Conservation (phyloP, 2,888 invertebrate species). For the Leptopterna dolabrata region DNA sequence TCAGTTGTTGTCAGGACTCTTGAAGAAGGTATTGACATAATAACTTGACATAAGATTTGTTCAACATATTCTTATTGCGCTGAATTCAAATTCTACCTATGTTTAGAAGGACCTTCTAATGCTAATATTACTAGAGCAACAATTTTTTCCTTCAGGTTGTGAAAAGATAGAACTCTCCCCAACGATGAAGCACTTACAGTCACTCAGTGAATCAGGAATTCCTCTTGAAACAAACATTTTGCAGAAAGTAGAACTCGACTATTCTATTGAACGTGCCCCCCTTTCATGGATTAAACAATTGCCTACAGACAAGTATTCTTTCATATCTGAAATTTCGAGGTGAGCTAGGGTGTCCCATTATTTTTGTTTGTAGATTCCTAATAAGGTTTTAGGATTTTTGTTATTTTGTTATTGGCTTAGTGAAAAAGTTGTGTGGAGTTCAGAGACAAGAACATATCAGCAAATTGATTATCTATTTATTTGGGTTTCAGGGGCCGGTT, state of each 20-base stretch:
- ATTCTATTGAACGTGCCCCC: conserved; percentile 79
- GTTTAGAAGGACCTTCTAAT: too few relatives aligned
- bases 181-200: conserved; percentile 86
- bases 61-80: neutral
- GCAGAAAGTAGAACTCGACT: conserved; percentile 75
- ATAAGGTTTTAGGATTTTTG: neutral
- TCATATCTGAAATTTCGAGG: conserved; percentile 84
- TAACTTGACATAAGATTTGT: neutral
- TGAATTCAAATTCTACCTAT: too few relatives aligned
- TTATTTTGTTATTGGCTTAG: neutral
- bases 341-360: conserved; percentile 61
- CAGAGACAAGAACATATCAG: neutral
- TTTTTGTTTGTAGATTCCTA: too few relatives aligned
- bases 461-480: neutral
- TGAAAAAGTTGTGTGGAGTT: neutral
- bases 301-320: conserved; percentile 81
- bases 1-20: conserved; percentile 80
- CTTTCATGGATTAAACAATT: conserved; percentile 78
- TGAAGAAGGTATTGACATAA: conserved; percentile 67
- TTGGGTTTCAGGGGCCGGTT: conserved; percentile 78
- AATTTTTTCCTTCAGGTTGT: conserved; percentile 66
- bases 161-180: conserved; percentile 82
- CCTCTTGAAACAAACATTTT: conserved; percentile 74
- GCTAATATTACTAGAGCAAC: too few relatives aligned
- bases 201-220: conserved; percentile 82